Evolutionary conservation across 2,888 invertebrate genomes (phyloP).

Genomic region (Pelosia muscerda): DNA sequence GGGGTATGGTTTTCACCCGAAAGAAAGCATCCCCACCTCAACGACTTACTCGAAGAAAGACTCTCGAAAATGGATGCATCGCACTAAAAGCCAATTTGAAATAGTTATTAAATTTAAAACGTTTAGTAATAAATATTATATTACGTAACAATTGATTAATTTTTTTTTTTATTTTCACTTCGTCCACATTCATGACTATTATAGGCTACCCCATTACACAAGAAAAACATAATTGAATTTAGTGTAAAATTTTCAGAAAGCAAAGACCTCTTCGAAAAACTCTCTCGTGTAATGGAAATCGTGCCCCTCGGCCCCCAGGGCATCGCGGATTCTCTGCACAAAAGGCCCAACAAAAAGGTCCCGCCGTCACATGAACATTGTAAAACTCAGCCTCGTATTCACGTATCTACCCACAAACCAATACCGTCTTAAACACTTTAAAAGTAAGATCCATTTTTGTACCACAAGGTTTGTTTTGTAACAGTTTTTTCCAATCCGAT

Average conservation of each 20-base stretch:
- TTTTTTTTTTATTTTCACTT: neutral
- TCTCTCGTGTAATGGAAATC: conserved; percentile 85
- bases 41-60: too few species aligned
- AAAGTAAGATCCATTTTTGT: conserved; percentile 66
- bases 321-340: conserved; percentile 82
- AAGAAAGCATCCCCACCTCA: too few species aligned
- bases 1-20: too few species aligned
- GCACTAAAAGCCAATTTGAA: neutral
- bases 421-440: conserved; percentile 61
- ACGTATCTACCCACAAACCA: conserved; percentile 64
- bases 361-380: conserved; percentile 85
- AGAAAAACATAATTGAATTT: conserved; percentile 59
- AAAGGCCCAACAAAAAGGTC: conserved; percentile 85
- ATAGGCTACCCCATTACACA: conserved; percentile 30
- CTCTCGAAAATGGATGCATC: too few species aligned
- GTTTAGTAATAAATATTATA: neutral
- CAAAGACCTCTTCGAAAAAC: conserved; percentile 74
- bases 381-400: conserved; percentile 81
- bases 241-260: conserved; percentile 71
- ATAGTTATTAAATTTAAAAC: neutral
- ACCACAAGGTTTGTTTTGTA: conserved; percentile 64
- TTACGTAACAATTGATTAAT: neutral
- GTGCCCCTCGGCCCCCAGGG: conserved; percentile 79
- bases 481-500: conserved; percentile 86
- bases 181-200: neutral